These are phyloP conservation scores for Tanypteryx hageni DNA, from an alignment of 2,888 invertebrate species.

Conservation along the genomic window DNA sequence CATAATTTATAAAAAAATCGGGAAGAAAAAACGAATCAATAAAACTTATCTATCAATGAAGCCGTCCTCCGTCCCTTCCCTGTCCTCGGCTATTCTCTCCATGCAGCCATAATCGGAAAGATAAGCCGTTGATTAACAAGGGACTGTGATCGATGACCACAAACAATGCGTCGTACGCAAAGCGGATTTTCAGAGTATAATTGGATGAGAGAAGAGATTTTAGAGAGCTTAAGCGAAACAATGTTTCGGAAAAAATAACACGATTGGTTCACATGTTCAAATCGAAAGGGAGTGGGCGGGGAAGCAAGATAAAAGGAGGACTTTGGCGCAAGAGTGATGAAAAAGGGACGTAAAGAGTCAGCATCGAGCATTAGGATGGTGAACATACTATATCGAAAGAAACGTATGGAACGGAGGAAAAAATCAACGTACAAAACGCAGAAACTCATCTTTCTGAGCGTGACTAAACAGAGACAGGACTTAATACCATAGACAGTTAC, in stretches of 20 bases:
- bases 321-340: too few species aligned
- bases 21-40: background rate
- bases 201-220: constrained; percentile 60
- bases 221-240: constrained; percentile 48
- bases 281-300: background rate
- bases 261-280: constrained; percentile 46
- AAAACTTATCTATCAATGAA: background rate
- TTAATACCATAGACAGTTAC: too few species aligned
- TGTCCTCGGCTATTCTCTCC: background rate
- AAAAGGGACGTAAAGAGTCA: too few species aligned
- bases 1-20: background rate
- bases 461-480: too few species aligned
- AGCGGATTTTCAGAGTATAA: constrained; percentile 57
- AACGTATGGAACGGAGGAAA: too few species aligned
- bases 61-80: background rate
- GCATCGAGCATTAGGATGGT: too few species aligned
- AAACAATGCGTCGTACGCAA: constrained; percentile 50
- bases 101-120: constrained; percentile 25
- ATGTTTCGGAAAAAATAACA: constrained; percentile 52
- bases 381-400: too few species aligned
- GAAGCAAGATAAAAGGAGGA: background rate
- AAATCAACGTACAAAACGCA: too few species aligned
- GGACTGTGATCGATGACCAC: constrained; percentile 47
- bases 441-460: too few species aligned
- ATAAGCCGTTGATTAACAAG: constrained; percentile 62